phyloP scores from a whole-genome alignment of 2,888 invertebrate genomes.

The Drosophila ezoana region DNA sequence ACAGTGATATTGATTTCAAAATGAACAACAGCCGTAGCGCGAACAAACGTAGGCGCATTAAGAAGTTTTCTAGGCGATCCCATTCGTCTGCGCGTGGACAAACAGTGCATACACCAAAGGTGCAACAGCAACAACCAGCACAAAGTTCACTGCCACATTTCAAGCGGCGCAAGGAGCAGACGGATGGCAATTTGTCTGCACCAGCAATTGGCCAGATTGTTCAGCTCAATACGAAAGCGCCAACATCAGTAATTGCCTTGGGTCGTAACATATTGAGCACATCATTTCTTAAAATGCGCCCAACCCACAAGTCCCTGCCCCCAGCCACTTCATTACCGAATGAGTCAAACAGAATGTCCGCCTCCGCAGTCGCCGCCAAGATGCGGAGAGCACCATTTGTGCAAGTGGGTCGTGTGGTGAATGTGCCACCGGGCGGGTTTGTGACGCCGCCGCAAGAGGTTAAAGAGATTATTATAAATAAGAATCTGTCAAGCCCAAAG shows the following conservation, averaged over 20 bases:
- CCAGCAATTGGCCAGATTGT: constrained; percentile 64
- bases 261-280: constrained; percentile 58
- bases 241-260: constrained; percentile 55
- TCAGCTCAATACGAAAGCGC: constrained; percentile 55
- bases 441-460: constrained; percentile 67
- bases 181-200: constrained; percentile 18
- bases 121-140: constrained; percentile 4
- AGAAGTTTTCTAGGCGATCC: constrained; percentile 35
- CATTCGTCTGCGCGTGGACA: constrained; percentile 19
- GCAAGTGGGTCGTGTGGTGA: constrained; percentile 48
- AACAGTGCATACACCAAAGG: constrained; percentile 15
- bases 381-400: constrained; percentile 67
- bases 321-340: constrained; percentile 7
- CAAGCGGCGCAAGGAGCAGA: constrained; percentile 53
- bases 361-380: constrained; percentile 29
- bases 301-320: constrained; percentile 46
- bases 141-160: constrained; percentile 35
- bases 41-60: constrained; percentile 75
- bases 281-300: constrained; percentile 59
- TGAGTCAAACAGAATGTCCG: constrained; percentile 40
- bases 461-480: constrained; percentile 82
- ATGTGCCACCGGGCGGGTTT: constrained; percentile 22
- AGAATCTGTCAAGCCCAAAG: constrained; percentile 70
- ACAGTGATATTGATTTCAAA: constrained; percentile 88
- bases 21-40: constrained; percentile 85